These are phyloP conservation scores for Campoplex capitator DNA, from an alignment of 2,888 invertebrate species.

Conservation along the genomic window DNA sequence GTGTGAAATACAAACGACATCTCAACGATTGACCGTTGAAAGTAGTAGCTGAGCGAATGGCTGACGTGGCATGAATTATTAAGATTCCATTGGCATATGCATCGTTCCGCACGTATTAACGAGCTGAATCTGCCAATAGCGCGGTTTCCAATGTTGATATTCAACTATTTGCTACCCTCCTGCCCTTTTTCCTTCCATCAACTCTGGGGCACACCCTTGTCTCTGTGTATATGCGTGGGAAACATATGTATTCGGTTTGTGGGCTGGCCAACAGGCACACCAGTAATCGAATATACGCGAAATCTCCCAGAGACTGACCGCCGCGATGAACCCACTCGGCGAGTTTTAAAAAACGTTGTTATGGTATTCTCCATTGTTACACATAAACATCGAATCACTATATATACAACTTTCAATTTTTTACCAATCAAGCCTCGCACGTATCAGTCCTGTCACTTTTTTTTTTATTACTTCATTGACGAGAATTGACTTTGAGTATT, in stretches of 20 bases:
- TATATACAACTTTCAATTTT: neutral
- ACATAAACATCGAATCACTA: neutral
- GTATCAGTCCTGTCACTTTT: neutral
- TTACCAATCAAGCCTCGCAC: neutral
- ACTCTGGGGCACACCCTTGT: slow-evolving; percentile 30
- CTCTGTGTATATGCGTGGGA: neutral
- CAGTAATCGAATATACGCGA: slow-evolving; percentile 65
- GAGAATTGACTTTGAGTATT: neutral
- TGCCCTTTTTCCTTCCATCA: slow-evolving; percentile 12
- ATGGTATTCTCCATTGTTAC: neutral
- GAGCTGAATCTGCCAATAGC: slow-evolving; percentile 46
- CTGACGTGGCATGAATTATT: slow-evolving; percentile 55
- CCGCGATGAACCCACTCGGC: slow-evolving; percentile 40
- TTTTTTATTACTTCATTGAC: neutral
- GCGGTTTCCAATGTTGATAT: slow-evolving; percentile 56
- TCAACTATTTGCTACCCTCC: slow-evolving; percentile 54
- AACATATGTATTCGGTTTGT: slow-evolving; percentile 4
- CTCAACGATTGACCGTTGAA: neutral
- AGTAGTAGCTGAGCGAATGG: slow-evolving; percentile 3
- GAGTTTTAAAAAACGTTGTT: slow-evolving; percentile 24
- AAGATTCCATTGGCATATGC: slow-evolving; percentile 59
- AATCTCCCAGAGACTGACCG: slow-evolving; percentile 36
- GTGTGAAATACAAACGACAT: neutral
- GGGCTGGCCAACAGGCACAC: slow-evolving; percentile 52
- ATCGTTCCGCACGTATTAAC: slow-evolving; percentile 51